phyloP scores from a whole-genome alignment of 2,797 vertebrate genomes.

The Sebastes minor region DNA sequence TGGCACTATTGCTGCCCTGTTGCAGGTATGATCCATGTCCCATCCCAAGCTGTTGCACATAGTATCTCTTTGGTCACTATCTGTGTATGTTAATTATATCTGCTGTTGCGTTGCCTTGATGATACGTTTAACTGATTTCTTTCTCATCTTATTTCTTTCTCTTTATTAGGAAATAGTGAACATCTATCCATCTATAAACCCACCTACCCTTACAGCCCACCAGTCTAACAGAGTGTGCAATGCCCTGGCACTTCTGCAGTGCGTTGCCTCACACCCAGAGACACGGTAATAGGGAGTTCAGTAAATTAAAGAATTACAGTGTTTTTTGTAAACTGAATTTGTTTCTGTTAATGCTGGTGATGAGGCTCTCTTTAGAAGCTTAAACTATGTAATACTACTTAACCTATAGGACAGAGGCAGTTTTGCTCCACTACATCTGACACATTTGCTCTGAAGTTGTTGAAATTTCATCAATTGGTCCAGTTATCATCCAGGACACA shows the following conservation, averaged over 20 bases:
- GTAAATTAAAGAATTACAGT: fast-evolving
- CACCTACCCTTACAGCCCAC: constrained; percentile 96
- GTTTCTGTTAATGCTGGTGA: neutral
- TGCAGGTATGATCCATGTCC: constrained; percentile 84
- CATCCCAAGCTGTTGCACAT: neutral
- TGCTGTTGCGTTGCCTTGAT: neutral
- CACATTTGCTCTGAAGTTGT: neutral
- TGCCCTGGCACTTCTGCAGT: constrained; percentile 94
- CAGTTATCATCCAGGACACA: too few species aligned
- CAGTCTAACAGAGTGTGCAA: constrained; percentile 99
- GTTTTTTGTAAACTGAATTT: neutral
- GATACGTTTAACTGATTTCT: neutral
- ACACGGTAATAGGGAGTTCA: constrained; percentile 84
- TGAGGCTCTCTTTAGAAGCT: neutral
- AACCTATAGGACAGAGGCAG: neutral
- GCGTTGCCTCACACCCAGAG: constrained; percentile 98
- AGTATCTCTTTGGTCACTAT: neutral
- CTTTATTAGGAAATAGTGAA: constrained; percentile 94
- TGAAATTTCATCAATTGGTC: neutral
- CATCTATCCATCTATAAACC: constrained; percentile 99
- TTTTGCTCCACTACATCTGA: neutral
- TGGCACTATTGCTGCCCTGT: constrained; percentile 94
- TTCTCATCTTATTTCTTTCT: neutral
- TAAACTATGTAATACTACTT: neutral
- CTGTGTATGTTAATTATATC: neutral